Base-by-base conservation (phyloP, 37 sponge, comb jelly and placozoan species). In the Beroe ovata region DNA sequence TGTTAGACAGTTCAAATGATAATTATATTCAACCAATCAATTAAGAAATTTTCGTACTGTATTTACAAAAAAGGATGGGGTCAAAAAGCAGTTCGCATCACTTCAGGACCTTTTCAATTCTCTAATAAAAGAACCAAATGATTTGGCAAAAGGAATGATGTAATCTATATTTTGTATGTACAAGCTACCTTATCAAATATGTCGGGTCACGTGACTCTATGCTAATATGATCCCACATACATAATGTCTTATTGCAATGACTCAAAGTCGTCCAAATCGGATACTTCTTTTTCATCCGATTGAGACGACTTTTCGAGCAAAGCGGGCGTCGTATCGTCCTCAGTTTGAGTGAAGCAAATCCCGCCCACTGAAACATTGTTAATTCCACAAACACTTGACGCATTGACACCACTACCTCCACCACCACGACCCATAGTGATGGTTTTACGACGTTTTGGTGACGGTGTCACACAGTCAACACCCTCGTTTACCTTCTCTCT, bases 251-350 rank as follows among this genome's bases (percentile, higher is more conserved):
- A 66, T 33, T 66, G 69, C 33, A 66, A 30, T 26, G 69, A 66
- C 36, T 66, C 35, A 66, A 66, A 66, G 34, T 66, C 69, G 36
- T 66, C 69, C 32, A 66, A 18, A 66, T 66, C 69, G 3, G 63
- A 26, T 6, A 6, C 21, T 61, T 61, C 63, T 25, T 22, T 26
- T 16, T 6, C 20, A 20, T 61, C 63, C 8, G 63, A 22, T 4
- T 3, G 8, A 22, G 63, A 26, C n/a, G 22, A 20, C 63, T 61
- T 61, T 25, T 25, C 63, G 8, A 26, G 63, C 63, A 26, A 4
- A 20, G 22, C 28, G 3, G 3, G 3, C 3, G 28, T 61, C 4
- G 63, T 4, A 11, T 66, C 69, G 1, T 66, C 69, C 35, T 8
- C 36, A 2, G 69, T 34, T 32, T 14, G 35, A 6, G 69, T 66